These are phyloP conservation scores for Polylopha cassiicola DNA, from an alignment of 2,888 invertebrate species.

Conservation along the genomic window DNA sequence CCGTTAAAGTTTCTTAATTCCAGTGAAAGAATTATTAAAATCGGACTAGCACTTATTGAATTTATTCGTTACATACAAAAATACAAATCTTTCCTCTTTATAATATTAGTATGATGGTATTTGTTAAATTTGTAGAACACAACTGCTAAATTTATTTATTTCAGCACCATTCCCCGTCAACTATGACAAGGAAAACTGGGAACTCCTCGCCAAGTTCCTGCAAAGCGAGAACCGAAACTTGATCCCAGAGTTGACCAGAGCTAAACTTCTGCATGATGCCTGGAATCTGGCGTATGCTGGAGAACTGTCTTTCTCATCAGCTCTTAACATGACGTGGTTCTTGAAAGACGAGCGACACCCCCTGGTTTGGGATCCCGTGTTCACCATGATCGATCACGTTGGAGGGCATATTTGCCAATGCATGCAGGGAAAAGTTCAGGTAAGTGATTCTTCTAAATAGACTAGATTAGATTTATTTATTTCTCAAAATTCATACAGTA, in stretches of 20 bases:
- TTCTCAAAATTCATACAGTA: no score
- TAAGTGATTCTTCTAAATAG: slow-evolving; percentile 38
- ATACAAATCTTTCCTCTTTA: no score
- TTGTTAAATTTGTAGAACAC: no score
- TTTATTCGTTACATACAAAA: no score
- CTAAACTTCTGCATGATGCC: slow-evolving; percentile 86
- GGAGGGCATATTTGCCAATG: slow-evolving; percentile 82
- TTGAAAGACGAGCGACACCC: slow-evolving; percentile 84
- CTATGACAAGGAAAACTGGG: slow-evolving; percentile 88
- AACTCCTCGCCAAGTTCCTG: slow-evolving; percentile 81
- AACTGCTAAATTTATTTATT: slow-evolving; percentile 24
- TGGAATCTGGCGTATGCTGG: slow-evolving; percentile 88
- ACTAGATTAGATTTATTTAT: no score
- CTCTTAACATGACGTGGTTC: slow-evolving; percentile 88
- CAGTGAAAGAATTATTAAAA: no score
- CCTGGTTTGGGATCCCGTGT: slow-evolving; percentile 89
- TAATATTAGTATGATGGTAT: no score
- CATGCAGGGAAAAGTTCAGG: slow-evolving; percentile 84
- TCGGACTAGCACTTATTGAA: no score
- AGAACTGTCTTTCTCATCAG: slow-evolving; percentile 84
- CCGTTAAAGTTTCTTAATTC: no score
- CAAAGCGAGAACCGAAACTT: slow-evolving; percentile 68
- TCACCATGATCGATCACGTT: slow-evolving; percentile 89
- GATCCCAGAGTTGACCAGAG: slow-evolving; percentile 84
- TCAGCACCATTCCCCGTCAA: slow-evolving; percentile 89